Percentiles rank a stretch among this genome's conserved stretches.
Conservation (phyloP, 1,140 invertebrate species). For the Bombus ignitus region DNA sequence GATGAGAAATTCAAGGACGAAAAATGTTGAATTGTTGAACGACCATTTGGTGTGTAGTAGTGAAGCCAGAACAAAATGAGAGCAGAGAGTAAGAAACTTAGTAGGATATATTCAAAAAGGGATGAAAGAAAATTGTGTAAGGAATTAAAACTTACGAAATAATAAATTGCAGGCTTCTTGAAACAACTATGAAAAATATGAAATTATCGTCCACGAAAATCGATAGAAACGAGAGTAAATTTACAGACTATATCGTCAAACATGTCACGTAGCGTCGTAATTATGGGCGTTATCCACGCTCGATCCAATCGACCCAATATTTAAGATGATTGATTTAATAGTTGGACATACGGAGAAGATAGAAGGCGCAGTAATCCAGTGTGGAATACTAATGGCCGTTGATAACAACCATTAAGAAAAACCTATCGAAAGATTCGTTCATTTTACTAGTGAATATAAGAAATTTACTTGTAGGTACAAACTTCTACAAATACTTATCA, state of each 20-base stretch:
- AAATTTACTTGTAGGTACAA: neutral
- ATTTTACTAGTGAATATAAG: neutral
- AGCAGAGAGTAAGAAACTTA: neutral
- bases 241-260: conserved; percentile 50
- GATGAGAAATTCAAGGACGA: neutral
- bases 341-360: conserved; percentile 8
- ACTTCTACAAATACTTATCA: neutral
- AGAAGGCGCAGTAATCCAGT: conserved; percentile 30
- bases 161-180: neutral
- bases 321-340: conserved; percentile 57
- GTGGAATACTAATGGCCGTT: conserved; percentile 58
- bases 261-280: conserved; percentile 58
- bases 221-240: conserved; percentile 2
- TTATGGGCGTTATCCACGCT: conserved; percentile 50
- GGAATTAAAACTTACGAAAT: neutral
- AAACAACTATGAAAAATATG: neutral
- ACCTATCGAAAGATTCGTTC: neutral
- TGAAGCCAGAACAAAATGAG: neutral
- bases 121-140: neutral
- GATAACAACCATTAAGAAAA: conserved; percentile 58
- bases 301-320: conserved; percentile 43
- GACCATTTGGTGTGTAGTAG: neutral
- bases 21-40: neutral
- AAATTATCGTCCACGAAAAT: conserved; percentile 13
- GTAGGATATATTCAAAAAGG: neutral